Conservation (phyloP, 1,140 invertebrate species). For the Drosophila orena region DNA sequence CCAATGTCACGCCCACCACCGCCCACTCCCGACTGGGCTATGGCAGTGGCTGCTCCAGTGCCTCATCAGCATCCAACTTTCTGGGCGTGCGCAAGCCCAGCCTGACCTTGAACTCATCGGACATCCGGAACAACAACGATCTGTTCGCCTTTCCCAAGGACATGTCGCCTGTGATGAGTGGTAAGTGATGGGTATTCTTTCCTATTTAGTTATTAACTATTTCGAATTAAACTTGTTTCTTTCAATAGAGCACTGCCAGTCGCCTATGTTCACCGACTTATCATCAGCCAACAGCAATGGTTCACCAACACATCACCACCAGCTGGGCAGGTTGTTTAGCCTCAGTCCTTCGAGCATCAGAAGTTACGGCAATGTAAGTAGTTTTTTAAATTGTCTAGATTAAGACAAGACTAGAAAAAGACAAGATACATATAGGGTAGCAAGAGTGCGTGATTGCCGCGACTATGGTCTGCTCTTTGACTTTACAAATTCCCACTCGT, state of each 20-base stretch:
- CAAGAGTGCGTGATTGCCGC: no score
- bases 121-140: slow-evolving; percentile 78
- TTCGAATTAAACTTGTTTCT: not conserved
- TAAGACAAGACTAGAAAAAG: no score
- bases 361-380: slow-evolving; percentile 82
- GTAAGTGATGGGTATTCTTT: slow-evolving; percentile 21
- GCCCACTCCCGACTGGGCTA: slow-evolving; percentile 10
- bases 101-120: slow-evolving; percentile 76
- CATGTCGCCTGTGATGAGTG: slow-evolving; percentile 70
- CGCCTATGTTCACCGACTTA: slow-evolving; percentile 74
- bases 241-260: slow-evolving; percentile 67
- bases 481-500: slow-evolving; percentile 45
- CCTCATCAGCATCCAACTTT: slow-evolving; percentile 57
- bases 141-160: slow-evolving; percentile 81
- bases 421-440: not conserved
- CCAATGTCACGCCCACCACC: slow-evolving; percentile 68
- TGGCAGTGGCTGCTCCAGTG: slow-evolving; percentile 34
- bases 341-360: slow-evolving; percentile 76
- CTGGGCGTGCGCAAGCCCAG: slow-evolving; percentile 74
- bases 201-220: not conserved
- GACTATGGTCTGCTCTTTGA: not conserved
- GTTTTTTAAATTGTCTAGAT: not conserved
- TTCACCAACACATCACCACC: slow-evolving; percentile 73
- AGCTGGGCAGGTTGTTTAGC: slow-evolving; percentile 74
- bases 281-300: slow-evolving; percentile 60